Evolutionary conservation across 2,113 vertebrate genomes (phyloP).

Genomic region (Channa argus): DNA sequence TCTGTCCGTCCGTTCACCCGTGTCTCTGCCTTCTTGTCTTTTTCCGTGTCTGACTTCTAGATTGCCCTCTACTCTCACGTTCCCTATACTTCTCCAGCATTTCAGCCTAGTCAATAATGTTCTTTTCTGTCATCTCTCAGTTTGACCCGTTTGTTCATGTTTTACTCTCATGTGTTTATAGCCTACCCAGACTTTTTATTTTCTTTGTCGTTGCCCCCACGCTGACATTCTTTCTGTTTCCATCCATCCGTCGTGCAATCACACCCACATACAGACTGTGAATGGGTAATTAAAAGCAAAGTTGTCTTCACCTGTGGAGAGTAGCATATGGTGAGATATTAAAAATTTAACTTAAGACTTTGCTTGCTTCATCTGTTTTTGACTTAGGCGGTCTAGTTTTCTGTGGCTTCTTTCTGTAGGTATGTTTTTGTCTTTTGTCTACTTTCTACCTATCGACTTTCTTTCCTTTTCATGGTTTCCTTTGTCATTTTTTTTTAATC

Average conservation of each 20-base stretch:
- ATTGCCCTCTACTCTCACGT: slow-evolving; percentile 7
- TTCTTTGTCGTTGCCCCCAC: slow-evolving; percentile 2
- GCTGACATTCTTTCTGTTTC: slow-evolving; percentile 1
- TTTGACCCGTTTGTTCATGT: slow-evolving; percentile 4
- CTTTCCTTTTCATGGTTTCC: slow-evolving; percentile 2
- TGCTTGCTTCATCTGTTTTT: slow-evolving; percentile 48
- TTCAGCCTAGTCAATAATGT: not conserved
- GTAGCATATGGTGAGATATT: slow-evolving; percentile 72
- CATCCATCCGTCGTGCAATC: slow-evolving; percentile 23
- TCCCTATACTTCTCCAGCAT: slow-evolving; percentile 24
- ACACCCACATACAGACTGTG: slow-evolving; percentile 53
- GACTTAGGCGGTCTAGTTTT: slow-evolving; percentile 29
- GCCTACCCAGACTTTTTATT: not conserved
- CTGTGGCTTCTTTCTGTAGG: slow-evolving; percentile 2
- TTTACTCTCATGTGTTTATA: not conserved
- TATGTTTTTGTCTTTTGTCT: not conserved
- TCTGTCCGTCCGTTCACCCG: slow-evolving; percentile 39
- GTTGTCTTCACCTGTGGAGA: slow-evolving; percentile 69
- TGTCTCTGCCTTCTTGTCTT: slow-evolving; percentile 35
- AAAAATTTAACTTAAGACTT: slow-evolving; percentile 69
- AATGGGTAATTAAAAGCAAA: slow-evolving; percentile 62
- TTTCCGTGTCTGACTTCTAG: slow-evolving; percentile 37
- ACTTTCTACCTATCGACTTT: not conserved
- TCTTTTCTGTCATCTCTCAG: slow-evolving; percentile 20
- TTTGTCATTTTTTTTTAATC: slow-evolving; percentile 13